phyloP scores from a whole-genome alignment of 2,888 invertebrate genomes.

The Stegophylla sp. region DNA sequence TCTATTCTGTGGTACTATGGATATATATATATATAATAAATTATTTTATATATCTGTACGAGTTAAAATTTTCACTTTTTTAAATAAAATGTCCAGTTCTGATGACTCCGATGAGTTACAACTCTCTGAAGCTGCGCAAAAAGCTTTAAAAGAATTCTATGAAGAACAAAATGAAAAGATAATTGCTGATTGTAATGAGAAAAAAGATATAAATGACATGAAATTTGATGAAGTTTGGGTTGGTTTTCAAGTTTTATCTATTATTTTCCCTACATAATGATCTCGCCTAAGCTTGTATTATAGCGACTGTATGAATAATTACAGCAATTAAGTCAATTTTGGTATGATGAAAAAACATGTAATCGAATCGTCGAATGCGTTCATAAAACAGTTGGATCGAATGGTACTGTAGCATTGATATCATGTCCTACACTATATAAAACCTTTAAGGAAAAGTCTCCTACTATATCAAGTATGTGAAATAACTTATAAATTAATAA shows the following conservation, averaged over 20 bases:
- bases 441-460: conserved; percentile 59
- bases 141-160: conserved; percentile 80
- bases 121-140: conserved; percentile 75
- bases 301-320: conserved; percentile 62
- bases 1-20: too few relatives aligned
- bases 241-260: conserved; percentile 61
- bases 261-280: not conserved
- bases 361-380: conserved; percentile 74
- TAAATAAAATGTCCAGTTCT: conserved; percentile 32
- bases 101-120: conserved; percentile 71
- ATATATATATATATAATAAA: too few relatives aligned
- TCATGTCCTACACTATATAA: conserved; percentile 88
- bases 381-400: conserved; percentile 67
- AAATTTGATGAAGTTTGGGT: conserved; percentile 85
- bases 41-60: too few relatives aligned
- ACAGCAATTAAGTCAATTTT: conserved; percentile 96
- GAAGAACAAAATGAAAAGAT: conserved; percentile 73
- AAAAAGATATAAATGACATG: conserved; percentile 66
- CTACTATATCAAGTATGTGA: conserved; percentile 63
- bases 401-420: conserved; percentile 78
- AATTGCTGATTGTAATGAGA: conserved; percentile 58
- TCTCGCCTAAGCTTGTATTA: too few relatives aligned
- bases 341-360: conserved; percentile 88
- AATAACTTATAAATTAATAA: conserved; percentile 65
- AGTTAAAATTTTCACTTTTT: not conserved